phyloP scores from a whole-genome alignment of 2,113 vertebrate species.

The Tinamus guttatus region DNA sequence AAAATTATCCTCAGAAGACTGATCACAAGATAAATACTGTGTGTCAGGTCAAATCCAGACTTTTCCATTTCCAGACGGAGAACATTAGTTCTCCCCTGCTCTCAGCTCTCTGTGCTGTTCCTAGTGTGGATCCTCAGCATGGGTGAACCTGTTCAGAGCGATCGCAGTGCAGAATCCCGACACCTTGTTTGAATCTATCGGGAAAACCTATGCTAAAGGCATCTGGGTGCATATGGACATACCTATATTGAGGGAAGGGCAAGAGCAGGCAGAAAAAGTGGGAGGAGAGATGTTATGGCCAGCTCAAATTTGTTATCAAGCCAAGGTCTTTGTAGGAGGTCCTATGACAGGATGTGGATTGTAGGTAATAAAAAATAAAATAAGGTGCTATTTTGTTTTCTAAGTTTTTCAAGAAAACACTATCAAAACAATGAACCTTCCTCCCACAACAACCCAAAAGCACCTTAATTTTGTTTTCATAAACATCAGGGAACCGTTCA shows the following conservation, averaged over 20 bases:
- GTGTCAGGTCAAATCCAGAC: not conserved
- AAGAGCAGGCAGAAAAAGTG: not conserved
- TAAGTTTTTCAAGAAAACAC: not conserved
- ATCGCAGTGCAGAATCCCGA: not conserved
- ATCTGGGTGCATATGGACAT: fast-evolving
- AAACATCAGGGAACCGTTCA: not conserved
- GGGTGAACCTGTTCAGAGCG: not conserved
- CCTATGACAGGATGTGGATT: not conserved
- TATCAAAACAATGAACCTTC: not conserved
- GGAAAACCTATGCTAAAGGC: not conserved
- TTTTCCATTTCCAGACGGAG: not conserved
- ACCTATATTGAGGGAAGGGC: not conserved
- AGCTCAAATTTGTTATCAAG: not conserved
- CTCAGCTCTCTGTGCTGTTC: not conserved
- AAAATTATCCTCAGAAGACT: not conserved
- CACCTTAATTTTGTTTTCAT: not conserved
- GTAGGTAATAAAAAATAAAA: not conserved
- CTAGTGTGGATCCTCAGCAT: not conserved
- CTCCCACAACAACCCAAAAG: not conserved
- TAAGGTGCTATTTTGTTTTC: not conserved
- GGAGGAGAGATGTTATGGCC: not conserved
- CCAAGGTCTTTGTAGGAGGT: not conserved
- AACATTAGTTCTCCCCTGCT: not conserved
- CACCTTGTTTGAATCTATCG: not conserved
- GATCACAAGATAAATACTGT: not conserved